Base-by-base conservation (phyloP, 2,888 invertebrate genomes). In the Aradus depressus region DNA sequence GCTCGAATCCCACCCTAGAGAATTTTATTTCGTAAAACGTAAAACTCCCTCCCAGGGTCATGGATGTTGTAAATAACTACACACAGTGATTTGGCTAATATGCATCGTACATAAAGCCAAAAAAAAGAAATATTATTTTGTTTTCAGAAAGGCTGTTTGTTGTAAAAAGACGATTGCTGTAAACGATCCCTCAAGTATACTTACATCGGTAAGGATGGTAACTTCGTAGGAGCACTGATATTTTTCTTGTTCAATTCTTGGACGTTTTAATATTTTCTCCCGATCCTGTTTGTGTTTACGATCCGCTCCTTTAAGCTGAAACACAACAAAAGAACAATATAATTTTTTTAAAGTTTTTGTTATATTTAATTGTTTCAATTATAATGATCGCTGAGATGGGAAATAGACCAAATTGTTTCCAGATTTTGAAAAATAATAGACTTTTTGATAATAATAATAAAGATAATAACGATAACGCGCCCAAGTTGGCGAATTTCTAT, bases 221-320 rank as follows among this genome's bases (percentile, higher is more conserved):
- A 91, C 92, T 56, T 93, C 93, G 67, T 89, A 96, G 38, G 93
- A 92, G 0, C 91, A 91, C 67, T 95, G 95, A 68, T 84, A 93
- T 66, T 93, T 93, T 59, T 92, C 90, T 61, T 88, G 79, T 67
- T 91, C 91, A 2, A 79, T 73, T 14, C 79, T 72, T 3, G 90
- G 84, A 45, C 89, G 74, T 55, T 91, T 84, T 68, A 86, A 78
- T 63, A 96, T 88, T 68, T 93, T 95, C 67, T 95, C 95, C 1
- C 90, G 74, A 68, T 96, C 96, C 64, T 95, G 95, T 66, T 96
- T 95, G 67, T 95, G 93, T 65, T 96, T 96, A 43, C 96, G 76
- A 67, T 96, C 95, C 0, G 95, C 96, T 3, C 96, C 95, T 68
- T 96, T 96, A 53, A 95, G 72, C 71, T 93, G 83, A 66, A 87